Evolutionary conservation across 2,797 vertebrate genomes (phyloP).

Genomic region (Halcyon leucocephala): DNA sequence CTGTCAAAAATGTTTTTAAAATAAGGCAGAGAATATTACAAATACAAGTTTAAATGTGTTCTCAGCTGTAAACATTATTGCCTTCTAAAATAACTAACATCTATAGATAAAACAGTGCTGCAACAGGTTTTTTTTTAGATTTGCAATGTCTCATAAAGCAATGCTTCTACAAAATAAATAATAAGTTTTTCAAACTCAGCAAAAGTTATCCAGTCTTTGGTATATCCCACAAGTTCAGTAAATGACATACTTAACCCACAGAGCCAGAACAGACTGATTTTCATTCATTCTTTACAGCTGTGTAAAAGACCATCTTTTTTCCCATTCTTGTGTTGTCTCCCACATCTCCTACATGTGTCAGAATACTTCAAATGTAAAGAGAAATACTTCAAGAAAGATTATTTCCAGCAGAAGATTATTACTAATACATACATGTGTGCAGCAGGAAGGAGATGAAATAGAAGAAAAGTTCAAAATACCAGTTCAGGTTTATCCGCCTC

Average conservation of each 20-base stretch:
- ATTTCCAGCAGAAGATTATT: not conserved
- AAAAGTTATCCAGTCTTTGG: not conserved
- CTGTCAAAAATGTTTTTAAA: constrained; percentile 6
- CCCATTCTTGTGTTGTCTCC: not conserved
- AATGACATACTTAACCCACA: not conserved
- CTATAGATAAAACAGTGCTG: not conserved
- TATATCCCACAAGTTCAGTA: not conserved
- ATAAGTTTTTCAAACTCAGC: not conserved
- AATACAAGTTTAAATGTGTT: not conserved
- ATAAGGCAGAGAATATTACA: not conserved
- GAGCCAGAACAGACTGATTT: not conserved
- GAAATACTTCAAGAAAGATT: not conserved
- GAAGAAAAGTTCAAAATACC: not conserved
- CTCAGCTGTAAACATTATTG: not conserved
- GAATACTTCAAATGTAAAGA: not conserved
- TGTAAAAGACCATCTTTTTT: not conserved
- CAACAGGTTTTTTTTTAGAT: not conserved
- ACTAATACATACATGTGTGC: not conserved
- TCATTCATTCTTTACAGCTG: not conserved
- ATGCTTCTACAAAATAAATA: not conserved
- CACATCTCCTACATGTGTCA: not conserved
- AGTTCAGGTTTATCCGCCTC: not conserved
- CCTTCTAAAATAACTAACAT: not conserved
- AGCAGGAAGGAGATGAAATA: not conserved
- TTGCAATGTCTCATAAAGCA: not conserved